Conservation (phyloP, 2,888 invertebrate species). For the Nomada lathburiana region DNA sequence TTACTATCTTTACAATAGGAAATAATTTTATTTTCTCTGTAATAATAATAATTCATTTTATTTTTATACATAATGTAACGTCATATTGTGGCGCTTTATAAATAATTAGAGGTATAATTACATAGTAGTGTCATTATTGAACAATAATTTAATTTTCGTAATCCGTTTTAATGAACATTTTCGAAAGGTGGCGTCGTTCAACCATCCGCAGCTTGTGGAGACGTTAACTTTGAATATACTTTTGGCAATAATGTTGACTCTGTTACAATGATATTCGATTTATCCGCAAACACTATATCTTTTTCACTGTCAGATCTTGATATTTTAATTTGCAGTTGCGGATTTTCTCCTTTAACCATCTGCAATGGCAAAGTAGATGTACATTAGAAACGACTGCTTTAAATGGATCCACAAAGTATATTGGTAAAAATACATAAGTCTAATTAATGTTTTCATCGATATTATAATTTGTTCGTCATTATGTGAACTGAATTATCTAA, state of each 20-base stretch:
- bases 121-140: background rate
- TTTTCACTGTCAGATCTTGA: constrained; percentile 67
- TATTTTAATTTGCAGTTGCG: constrained; percentile 73
- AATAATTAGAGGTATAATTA: background rate
- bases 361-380: constrained; percentile 30
- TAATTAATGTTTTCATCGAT: too few species aligned
- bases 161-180: background rate
- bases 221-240: background rate
- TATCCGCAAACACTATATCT: constrained; percentile 39
- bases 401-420: background rate
- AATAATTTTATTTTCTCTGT: background rate
- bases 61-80: background rate
- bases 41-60: background rate
- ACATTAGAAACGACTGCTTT: too few species aligned
- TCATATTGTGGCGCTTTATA: background rate
- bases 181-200: background rate
- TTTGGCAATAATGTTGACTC: background rate
- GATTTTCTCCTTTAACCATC: constrained; percentile 66
- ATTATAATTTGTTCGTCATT: too few species aligned
- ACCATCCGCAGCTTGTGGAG: too few species aligned
- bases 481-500: background rate
- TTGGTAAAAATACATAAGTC: background rate
- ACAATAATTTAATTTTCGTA: background rate
- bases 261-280: constrained; percentile 10
- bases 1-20: background rate